Base-by-base conservation (phyloP, 2,113 vertebrate genomes). In the Hemicordylus capensis region DNA sequence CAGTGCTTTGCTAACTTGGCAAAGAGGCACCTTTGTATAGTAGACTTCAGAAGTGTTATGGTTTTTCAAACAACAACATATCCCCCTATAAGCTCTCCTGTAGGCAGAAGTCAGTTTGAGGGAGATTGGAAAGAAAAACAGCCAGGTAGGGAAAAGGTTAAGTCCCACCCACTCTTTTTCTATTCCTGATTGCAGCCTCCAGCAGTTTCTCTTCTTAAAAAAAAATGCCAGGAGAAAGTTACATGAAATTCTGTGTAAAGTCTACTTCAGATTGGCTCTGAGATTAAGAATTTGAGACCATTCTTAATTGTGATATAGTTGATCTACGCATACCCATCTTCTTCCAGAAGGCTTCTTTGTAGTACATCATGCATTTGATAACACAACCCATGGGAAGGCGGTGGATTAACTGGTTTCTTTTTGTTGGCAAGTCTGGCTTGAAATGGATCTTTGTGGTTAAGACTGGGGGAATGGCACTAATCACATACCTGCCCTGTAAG, bases 361-460 rank as follows among this genome's bases (percentile, higher is more conserved):
- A 99, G 96, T 99, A 99, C 87, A 99, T 94, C 98, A 99, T 99
- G 94, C 97, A 98, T 91, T 99, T 99, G 94, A 99, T 99, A 93
- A 99, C 95, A 28, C 97, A 97, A 15, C 99, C 99, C 97, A 99
- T 98, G 56, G 99, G 99, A 82, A 99, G 95, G 26, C 98, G 97
- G 51, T 97, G 95, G 92, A 99, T 98, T 93, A 99, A 95, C 93
- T 99, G 98, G 91, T 98, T 99, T 94, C 98, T 97, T 67, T 98
- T 94, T 1, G 97, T 66, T 0, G 98, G 99, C 83, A 99, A 94
- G 76, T 98, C 97, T 19, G 99, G 99, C 88, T 89, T 98, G 90
- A 97, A 99, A 91, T 99, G 98, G 51, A 99, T 98, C 96, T 99
- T 99, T 17, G 96, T 87, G 72, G 97, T 98, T 89, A 99, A 90